Base-by-base conservation (phyloP, 1,140 invertebrate genomes). In the Macrostomum lignano region DNA sequence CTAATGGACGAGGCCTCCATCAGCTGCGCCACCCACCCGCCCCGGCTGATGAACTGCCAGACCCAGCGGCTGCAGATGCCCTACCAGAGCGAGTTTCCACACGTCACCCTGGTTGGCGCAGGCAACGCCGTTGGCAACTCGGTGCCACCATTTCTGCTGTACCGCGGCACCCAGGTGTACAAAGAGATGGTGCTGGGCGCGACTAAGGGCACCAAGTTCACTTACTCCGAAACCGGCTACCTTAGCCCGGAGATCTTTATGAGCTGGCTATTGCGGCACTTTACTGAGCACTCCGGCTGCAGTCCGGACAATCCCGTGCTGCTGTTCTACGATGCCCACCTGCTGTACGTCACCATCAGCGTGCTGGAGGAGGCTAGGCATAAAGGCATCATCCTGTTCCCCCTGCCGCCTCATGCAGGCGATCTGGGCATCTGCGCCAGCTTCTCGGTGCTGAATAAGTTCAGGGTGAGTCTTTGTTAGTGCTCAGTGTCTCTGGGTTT, bases 21-120 rank as follows among this genome's bases (percentile, higher is more conserved):
- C 17, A 19, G 11, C 20, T 33, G 32, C 20, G 32, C 24, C 4
- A 33, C 24, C 15, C 19, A 13, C 17, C 11, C 19, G 3, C 32
- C 32, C 3, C 24, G 19, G 19, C 24, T 33, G 14, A 17, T 33
- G 14, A 22, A 22, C 10, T 25, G 24, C 4, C 9, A n/a, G 3
- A 33, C 26, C 14, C 32, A 33, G 19, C 24, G 32, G 26, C 13
- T 25, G 4, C 32, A 33, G 26, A 33, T 11, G 9, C 24, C 13
- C 20, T 33, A 33, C 15, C 26, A 25, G 32, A 33, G 19, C 26
- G n/a, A n/a, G n/a, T n/a, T n/a, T n/a, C 32, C 32, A 21, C 14
- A 22, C 7, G 32, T 19, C 7, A n/a, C 32, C 15, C n/a, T 33
- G 14, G 6, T 33, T 30, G 32, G 32, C 7, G 32, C 32, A 3